Evolutionary conservation across 2,113 vertebrate genomes (phyloP).

Genomic region (Prolemur simus): DNA sequence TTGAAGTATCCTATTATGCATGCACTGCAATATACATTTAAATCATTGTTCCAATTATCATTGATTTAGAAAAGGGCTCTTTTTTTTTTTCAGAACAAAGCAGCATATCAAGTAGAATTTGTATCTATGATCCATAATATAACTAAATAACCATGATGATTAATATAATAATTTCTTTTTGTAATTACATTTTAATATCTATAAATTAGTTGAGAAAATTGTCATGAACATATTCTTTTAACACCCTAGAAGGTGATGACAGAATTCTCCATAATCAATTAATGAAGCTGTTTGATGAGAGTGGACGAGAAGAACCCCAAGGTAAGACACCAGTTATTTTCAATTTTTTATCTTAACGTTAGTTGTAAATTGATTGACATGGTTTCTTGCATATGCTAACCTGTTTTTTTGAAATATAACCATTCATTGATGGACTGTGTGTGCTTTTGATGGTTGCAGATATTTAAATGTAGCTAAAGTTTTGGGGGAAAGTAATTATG

Average conservation of each 20-base stretch:
- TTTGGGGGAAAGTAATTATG: not conserved
- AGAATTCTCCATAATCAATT: conserved; percentile 82
- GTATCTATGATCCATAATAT: not conserved
- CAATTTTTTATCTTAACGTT: not conserved
- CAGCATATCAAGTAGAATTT: not conserved
- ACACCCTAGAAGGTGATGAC: conserved; percentile 81
- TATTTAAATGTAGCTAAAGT: conserved; percentile 20
- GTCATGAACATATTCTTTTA: conserved; percentile 75
- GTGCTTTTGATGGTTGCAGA: not conserved
- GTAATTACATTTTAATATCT: not conserved
- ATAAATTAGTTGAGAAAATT: not conserved
- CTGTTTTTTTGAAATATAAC: conserved; percentile 1
- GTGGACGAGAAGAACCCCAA: conserved; percentile 82
- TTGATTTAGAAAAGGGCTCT: not conserved
- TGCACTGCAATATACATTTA: not conserved
- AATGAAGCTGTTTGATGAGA: conserved; percentile 85
- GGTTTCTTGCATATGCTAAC: not conserved
- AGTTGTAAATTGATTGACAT: not conserved
- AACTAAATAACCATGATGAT: not conserved
- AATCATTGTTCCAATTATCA: not conserved
- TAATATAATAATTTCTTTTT: not conserved
- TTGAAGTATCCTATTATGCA: not conserved
- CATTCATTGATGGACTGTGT: not conserved
- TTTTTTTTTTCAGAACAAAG: not conserved
- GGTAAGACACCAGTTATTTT: conserved; percentile 81